Percentiles rank a stretch among this genome's conserved stretches.
Evolutionary conservation across 37 sponge, comb jelly and placozoan species (phyloP).

Genomic region (Ianthella basta): DNA sequence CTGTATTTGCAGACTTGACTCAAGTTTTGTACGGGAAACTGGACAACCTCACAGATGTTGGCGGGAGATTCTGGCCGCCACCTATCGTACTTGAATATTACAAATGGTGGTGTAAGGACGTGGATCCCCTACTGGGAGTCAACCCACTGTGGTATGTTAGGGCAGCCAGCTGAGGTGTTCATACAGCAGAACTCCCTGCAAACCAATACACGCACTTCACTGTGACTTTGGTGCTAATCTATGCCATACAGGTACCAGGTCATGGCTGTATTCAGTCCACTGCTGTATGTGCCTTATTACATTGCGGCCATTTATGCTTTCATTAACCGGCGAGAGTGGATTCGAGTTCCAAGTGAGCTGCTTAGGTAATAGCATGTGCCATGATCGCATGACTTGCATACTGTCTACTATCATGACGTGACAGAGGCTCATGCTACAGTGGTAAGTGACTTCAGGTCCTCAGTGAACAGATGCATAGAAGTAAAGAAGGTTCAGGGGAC

Average conservation of each 20-base stretch:
- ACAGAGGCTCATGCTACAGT: too few relatives aligned
- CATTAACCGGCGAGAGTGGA: slow-evolving; percentile 80
- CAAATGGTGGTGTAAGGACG: slow-evolving; percentile 81
- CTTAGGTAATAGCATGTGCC: background rate
- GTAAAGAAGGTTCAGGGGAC: too few relatives aligned
- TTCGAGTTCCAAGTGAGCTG: slow-evolving; percentile 76
- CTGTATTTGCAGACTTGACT: slow-evolving; percentile 53
- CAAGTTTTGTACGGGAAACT: slow-evolving; percentile 65
- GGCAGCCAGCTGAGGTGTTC: too few relatives aligned
- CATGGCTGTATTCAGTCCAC: slow-evolving; percentile 78
- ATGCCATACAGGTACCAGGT: slow-evolving; percentile 59
- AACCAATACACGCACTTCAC: too few relatives aligned
- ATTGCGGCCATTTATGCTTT: slow-evolving; percentile 85
- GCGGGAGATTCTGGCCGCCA: slow-evolving; percentile 73
- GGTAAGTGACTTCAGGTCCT: too few relatives aligned
- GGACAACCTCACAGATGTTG: slow-evolving; percentile 35
- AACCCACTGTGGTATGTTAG: slow-evolving; percentile 80
- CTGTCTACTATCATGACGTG: background rate
- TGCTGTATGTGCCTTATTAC: slow-evolving; percentile 81
- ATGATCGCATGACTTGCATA: background rate
- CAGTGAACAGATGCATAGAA: too few relatives aligned
- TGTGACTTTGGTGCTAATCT: background rate
- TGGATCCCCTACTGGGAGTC: slow-evolving; percentile 72
- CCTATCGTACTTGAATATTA: slow-evolving; percentile 45
- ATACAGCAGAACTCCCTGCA: too few relatives aligned